Evolutionary conservation across 2,888 invertebrate species (phyloP), one percentile per base, ranked within the genome.

Genomic region (Lycophotia porphyrea): DNA sequence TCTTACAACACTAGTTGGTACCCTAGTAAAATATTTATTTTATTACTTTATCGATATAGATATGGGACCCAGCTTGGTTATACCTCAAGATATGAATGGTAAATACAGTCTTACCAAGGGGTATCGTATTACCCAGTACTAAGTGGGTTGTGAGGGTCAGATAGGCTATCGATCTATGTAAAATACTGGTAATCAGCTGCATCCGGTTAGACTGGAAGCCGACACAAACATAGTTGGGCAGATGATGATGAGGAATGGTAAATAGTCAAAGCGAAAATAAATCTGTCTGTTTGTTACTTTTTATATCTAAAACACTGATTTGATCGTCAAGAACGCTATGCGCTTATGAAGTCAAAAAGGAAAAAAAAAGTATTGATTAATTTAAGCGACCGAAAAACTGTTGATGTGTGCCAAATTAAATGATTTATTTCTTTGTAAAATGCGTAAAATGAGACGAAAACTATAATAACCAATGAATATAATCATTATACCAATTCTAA

Each of bases 1-100:
- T n/a, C n/a, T n/a, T n/a, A n/a, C n/a, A n/a, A n/a, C n/a, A n/a
- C n/a, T n/a, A n/a, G n/a, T 18, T 13, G 8, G 21, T 55, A 27
- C 21, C 42, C 8, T 24, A 34, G 5, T 73, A 44, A 58, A 36
- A 27, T 73, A 44, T 74, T 34, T 42, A 5, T 42, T 73, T 72
- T 55, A 70, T 44, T 47, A 31, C 21, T 58, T 31, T 21, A 31
- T 7, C 21, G 31, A 18, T 55, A 55, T 55, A 7, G 27, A 55
- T 55, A 15, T 55, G 27, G 2, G 55, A 55, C 55, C 27, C 55
- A 55, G 55, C 15, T 55, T 55, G 13, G n/a, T 52, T 27, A 27
- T 27, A 27, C 27, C 15, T 27, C 55, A 27, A 55, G 27, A 2
- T 55, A 27, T 55, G 55, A 55, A 15, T 55, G 55, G 7, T 11